Base-by-base conservation (phyloP, 2,113 vertebrate genomes). In the Daboia siamensis region DNA sequence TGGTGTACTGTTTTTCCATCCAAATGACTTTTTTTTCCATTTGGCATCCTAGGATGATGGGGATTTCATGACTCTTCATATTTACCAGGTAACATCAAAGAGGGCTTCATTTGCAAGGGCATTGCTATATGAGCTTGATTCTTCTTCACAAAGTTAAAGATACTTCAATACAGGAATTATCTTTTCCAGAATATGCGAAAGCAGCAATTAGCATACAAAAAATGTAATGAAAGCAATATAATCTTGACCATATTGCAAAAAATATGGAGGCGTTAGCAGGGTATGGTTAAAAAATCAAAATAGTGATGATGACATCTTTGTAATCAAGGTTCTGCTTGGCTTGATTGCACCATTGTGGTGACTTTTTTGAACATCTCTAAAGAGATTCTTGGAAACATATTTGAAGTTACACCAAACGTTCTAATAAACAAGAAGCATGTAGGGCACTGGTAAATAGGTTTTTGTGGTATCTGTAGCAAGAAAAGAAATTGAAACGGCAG, bases 21-120 rank as follows among this genome's bases (percentile, higher is more conserved):
- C 90, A 51, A 87, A 51, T 57, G 56, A 92, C 54, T 91, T 90
- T 92, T 93, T 95, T 88, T 56, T n/a, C 5, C 29, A 74, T 85
- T 92, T 92, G 59, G 93, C 89, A 94, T 96, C 90, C 93, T 92
- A 46, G 17, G 80, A 44, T n/a, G 51, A 87, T 4, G 86, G 26
- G 17, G 15, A 15, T 15, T 54, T 55, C 26, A 20, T n/a, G 5
- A 33, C 29, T 51, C 2, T 33, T 15, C 17, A 0, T 80, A 21
- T 80, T 87, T 87, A 52, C 3, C n/a, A n/a, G 51, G 51, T 87
- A n/a, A 15, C 86, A 55, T 87, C 48, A 87, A 55, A 51, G 51
- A 10, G 55, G 52, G 51, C 29, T 54, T 87, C 11, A 20, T 52
- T 9, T 24, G 29, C 29, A 87, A 55, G 6, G 9, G 13, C 26